Conservation (phyloP, 2,888 invertebrate species). For the Phrixothrix hirtus region DNA sequence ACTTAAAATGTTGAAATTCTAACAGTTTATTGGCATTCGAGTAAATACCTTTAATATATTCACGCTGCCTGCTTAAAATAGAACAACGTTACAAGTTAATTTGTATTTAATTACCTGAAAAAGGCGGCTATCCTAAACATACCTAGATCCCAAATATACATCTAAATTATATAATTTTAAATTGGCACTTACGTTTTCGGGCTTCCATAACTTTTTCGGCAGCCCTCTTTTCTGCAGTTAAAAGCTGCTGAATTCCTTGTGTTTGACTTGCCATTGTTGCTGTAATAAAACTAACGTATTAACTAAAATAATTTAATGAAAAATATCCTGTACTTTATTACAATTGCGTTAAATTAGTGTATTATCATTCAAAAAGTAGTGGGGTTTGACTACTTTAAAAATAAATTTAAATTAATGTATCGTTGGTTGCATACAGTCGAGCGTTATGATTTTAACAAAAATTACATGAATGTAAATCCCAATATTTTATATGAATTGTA, state of each 20-base stretch:
- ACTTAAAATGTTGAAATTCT: no score
- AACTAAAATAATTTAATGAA: constrained; percentile 26
- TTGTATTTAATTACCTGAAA: no score
- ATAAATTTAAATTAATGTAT: constrained; percentile 25
- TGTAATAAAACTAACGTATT: constrained; percentile 10
- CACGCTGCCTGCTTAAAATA: no score
- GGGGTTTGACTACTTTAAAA: constrained; percentile 27
- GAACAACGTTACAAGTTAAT: no score
- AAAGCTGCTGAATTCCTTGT: constrained; percentile 56
- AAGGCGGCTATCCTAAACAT: not conserved
- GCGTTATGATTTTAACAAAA: no score
- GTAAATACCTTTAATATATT: no score
- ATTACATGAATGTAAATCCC: no score
- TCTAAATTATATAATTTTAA: constrained; percentile 10
- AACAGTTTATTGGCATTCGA: no score
- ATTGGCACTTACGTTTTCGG: constrained; percentile 54
- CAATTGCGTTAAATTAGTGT: constrained; percentile 35
- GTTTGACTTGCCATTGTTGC: constrained; percentile 52
- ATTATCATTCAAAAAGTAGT: constrained; percentile 30
- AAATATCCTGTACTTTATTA: constrained; percentile 20
- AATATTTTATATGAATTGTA: no score
- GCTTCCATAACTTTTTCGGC: constrained; percentile 57
- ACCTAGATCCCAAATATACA: constrained; percentile 16
- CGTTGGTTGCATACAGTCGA: constrained; percentile 26
- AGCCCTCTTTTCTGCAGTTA: constrained; percentile 55